Conservation (phyloP, 2,113 vertebrate species). For the Corythornis cristatus region DNA sequence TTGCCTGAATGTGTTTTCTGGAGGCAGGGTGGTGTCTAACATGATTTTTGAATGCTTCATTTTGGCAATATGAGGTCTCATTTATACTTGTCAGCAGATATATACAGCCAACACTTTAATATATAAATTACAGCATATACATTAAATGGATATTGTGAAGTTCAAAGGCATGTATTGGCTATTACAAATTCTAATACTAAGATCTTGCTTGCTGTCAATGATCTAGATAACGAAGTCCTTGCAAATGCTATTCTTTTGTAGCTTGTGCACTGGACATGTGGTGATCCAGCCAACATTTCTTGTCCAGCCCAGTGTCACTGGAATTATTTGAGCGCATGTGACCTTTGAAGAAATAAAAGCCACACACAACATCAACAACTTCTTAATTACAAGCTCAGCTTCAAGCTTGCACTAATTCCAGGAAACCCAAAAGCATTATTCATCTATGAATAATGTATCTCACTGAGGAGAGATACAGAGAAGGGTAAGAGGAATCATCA, state of each 20-base stretch:
- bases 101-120: not conserved
- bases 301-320: not conserved
- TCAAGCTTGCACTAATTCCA: not conserved
- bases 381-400: not conserved
- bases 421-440: not conserved
- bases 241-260: not conserved
- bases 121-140: constrained; percentile 13
- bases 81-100: not conserved
- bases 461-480: not conserved
- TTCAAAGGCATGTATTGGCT: not conserved
- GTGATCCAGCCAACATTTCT: not conserved
- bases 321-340: rapidly evolving
- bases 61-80: not conserved
- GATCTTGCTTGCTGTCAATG: rapidly evolving
- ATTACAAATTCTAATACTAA: not conserved
- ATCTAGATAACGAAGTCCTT: not conserved
- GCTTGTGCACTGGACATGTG: not conserved
- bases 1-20: rapidly evolving
- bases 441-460: not conserved
- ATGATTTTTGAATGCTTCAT: not conserved
- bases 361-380: rapidly evolving
- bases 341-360: not conserved
- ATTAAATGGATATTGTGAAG: not conserved
- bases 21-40: not conserved
- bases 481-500: not conserved